Evolutionary conservation across 2,888 invertebrate species (phyloP).

Genomic region (Drosophila infuscata): DNA sequence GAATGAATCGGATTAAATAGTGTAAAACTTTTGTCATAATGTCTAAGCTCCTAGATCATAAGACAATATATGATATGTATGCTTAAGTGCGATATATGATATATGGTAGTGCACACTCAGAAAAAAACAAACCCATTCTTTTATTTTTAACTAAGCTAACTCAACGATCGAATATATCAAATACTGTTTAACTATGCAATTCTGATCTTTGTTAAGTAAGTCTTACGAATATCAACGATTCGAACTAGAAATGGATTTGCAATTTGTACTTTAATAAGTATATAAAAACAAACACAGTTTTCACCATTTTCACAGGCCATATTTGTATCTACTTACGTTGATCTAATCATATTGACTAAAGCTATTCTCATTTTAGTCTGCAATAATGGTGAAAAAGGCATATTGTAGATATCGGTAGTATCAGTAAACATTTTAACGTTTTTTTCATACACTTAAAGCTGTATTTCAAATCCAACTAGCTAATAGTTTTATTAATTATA

Average conservation of each 20-base stretch:
- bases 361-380: slow-evolving; percentile 53
- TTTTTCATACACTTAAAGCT: slow-evolving; percentile 5
- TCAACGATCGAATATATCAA: slow-evolving; percentile 18
- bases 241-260: slow-evolving; percentile 42
- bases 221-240: slow-evolving; percentile 10
- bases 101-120: slow-evolving; percentile 6
- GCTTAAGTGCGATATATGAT: slow-evolving; percentile 19
- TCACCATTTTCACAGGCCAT: slow-evolving; percentile 60
- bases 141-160: slow-evolving; percentile 22
- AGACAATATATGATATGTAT: slow-evolving; percentile 33
- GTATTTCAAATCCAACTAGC: not conserved
- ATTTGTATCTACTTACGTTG: slow-evolving; percentile 55
- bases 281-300: slow-evolving; percentile 15
- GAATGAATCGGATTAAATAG: slow-evolving; percentile 60
- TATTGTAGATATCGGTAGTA: slow-evolving; percentile 41
- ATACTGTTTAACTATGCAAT: slow-evolving; percentile 27
- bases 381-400: slow-evolving; percentile 56
- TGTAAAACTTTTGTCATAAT: slow-evolving; percentile 72
- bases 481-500: not conserved
- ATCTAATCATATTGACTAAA: slow-evolving; percentile 62
- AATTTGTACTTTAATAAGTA: slow-evolving; percentile 32
- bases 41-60: slow-evolving; percentile 58
- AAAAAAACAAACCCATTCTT: slow-evolving; percentile 18
- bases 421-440: not conserved
- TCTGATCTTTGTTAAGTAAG: slow-evolving; percentile 41